Evolutionary conservation across 2,888 invertebrate species (phyloP).

Genomic region (Mycalesis mineus): DNA sequence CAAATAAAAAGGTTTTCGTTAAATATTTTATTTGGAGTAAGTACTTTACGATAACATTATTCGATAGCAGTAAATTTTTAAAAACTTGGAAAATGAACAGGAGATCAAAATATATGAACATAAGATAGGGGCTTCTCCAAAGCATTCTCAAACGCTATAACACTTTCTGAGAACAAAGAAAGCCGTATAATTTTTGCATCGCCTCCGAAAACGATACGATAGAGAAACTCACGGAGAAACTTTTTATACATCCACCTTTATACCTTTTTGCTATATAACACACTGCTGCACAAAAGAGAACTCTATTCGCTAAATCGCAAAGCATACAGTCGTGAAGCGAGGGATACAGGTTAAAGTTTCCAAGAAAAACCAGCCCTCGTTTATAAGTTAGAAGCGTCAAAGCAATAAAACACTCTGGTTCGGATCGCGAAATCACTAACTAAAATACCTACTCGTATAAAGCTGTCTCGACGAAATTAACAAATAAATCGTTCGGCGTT

Average conservation of each 20-base stretch:
- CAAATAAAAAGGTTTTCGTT: no score
- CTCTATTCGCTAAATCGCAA: background rate
- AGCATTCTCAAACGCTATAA: slow-evolving; percentile 24
- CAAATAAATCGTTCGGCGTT: slow-evolving; percentile 13
- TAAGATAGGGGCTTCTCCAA: slow-evolving; percentile 10
- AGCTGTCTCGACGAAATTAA: slow-evolving; percentile 57
- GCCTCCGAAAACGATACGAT: slow-evolving; percentile 49
- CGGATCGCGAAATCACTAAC: slow-evolving; percentile 57
- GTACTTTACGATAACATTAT: no score
- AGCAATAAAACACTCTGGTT: slow-evolving; percentile 57
- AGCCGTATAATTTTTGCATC: slow-evolving; percentile 58
- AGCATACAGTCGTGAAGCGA: background rate
- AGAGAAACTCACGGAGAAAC: slow-evolving; percentile 54
- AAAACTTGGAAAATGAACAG: no score
- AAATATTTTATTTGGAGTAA: no score
- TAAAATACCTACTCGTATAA: slow-evolving; percentile 33
- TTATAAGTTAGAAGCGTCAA: slow-evolving; percentile 43
- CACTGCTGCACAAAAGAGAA: background rate
- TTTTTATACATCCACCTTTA: slow-evolving; percentile 14
- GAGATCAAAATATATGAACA: background rate
- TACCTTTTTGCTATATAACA: slow-evolving; percentile 3
- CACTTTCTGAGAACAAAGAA: slow-evolving; percentile 25
- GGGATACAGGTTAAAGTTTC: slow-evolving; percentile 24
- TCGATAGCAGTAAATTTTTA: no score
- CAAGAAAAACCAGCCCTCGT: slow-evolving; percentile 31